Evolutionary conservation across 2,888 invertebrate genomes (phyloP).

Genomic region (Cetonia aurata): DNA sequence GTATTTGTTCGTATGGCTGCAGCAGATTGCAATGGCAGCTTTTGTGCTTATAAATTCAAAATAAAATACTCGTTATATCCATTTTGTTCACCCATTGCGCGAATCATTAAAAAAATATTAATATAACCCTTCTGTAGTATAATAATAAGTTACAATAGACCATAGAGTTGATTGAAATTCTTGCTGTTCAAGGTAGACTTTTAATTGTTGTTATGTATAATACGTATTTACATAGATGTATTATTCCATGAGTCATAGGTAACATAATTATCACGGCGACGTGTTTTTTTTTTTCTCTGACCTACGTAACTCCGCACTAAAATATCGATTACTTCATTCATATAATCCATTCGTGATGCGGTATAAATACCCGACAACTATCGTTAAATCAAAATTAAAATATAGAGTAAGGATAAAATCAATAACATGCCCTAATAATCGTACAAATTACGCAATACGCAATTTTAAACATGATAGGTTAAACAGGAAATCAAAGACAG

Average conservation of each 20-base stretch:
- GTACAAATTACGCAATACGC: too few species aligned
- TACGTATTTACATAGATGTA: conserved; percentile 12
- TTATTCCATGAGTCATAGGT: conserved; percentile 14
- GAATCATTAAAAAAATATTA: too few species aligned
- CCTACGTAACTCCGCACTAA: conserved; percentile 36
- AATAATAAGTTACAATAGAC: too few species aligned
- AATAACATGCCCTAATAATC: not conserved
- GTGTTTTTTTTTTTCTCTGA: conserved; percentile 15
- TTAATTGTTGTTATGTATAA: conserved; percentile 3
- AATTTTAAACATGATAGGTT: not conserved
- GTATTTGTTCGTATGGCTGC: too few species aligned
- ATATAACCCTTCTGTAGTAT: too few species aligned
- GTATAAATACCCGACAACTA: not conserved
- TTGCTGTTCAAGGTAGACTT: too few species aligned
- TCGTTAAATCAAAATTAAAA: too few species aligned
- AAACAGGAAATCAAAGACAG: not conserved
- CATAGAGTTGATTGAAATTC: too few species aligned
- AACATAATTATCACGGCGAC: conserved; percentile 24
- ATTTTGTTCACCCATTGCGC: too few species aligned
- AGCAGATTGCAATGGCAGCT: too few species aligned
- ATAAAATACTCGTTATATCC: too few species aligned
- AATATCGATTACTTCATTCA: conserved; percentile 45
- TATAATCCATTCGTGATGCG: conserved; percentile 20
- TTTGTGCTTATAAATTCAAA: too few species aligned
- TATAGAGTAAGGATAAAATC: not conserved